phyloP scores from a whole-genome alignment of 2,797 vertebrate genomes.

The Scomberomorus guttatus region DNA sequence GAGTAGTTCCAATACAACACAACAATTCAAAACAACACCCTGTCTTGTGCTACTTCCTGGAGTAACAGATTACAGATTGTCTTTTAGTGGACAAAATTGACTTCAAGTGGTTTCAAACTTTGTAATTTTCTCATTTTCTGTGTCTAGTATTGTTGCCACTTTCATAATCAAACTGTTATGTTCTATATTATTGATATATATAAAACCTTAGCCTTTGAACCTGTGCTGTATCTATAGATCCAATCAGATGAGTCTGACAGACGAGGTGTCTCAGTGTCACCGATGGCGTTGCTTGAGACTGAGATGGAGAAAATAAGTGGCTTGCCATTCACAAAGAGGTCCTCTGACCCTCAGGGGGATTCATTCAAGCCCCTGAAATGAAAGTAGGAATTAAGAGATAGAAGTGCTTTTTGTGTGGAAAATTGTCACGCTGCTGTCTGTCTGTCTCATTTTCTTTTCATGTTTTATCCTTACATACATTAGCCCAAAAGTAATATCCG shows the following conservation, averaged over 20 bases:
- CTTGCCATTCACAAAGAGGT: conserved; percentile 39
- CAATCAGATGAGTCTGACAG: conserved; percentile 5
- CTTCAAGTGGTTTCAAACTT: neutral
- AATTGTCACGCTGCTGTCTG: conserved; percentile 31
- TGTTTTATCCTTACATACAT: conserved; percentile 26
- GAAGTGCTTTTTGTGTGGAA: conserved; percentile 41
- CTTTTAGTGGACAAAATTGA: neutral
- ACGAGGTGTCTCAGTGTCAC: conserved; percentile 34
- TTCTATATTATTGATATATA: conserved; percentile 20
- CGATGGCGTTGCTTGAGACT: conserved; percentile 28
- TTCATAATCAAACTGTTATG: neutral
- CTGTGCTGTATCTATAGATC: conserved; percentile 13
- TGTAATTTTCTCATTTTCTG: conserved; percentile 24
- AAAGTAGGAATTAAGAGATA: conserved; percentile 64
- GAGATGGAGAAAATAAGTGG: conserved; percentile 61
- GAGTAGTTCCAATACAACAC: neutral
- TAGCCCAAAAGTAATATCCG: conserved; percentile 26
- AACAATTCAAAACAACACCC: neutral
- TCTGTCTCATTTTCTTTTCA: conserved; percentile 32
- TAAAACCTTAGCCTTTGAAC: conserved; percentile 14
- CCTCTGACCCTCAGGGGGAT: conserved; percentile 52
- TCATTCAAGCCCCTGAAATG: conserved; percentile 63
- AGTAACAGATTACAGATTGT: neutral
- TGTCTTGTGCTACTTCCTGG: neutral
- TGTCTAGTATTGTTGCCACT: neutral